These are phyloP conservation scores for Netelia inedita DNA, from an alignment of 2,888 invertebrate genomes.

Conservation along the genomic window DNA sequence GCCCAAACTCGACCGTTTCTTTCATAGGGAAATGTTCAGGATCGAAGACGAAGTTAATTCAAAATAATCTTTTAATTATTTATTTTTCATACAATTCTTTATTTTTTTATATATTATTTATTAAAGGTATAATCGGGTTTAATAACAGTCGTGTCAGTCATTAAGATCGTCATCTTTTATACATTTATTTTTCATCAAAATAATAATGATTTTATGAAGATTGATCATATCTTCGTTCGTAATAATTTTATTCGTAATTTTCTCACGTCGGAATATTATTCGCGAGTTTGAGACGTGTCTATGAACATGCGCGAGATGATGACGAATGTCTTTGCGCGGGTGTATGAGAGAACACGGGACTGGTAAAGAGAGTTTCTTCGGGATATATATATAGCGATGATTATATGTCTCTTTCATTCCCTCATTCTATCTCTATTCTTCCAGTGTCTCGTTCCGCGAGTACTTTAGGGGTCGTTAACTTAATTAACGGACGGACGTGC, in stretches of 20 bases:
- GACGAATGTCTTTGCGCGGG: constrained; percentile 19
- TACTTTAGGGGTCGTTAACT: constrained; percentile 83
- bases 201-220: no score
- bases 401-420: constrained; percentile 62
- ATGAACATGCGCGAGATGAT: constrained; percentile 7
- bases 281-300: not conserved
- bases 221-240: no score
- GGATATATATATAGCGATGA: constrained; percentile 34
- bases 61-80: no score
- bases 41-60: not conserved
- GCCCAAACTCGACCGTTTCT: not conserved
- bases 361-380: constrained; percentile 34
- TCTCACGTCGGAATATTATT: not conserved
- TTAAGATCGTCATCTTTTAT: no score
- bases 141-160: no score
- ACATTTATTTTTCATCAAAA: no score
- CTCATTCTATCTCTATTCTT: constrained; percentile 63
- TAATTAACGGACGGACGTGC: constrained; percentile 82
- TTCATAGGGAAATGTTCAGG: not conserved
- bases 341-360: constrained; percentile 6
- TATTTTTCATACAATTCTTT: no score
- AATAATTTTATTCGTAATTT: no score
- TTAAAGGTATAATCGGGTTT: no score
- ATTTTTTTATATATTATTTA: no score
- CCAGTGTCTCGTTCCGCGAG: constrained; percentile 75